phyloP scores from a whole-genome alignment of 2,113 vertebrate genomes.

The Pangasianodon gigas region DNA sequence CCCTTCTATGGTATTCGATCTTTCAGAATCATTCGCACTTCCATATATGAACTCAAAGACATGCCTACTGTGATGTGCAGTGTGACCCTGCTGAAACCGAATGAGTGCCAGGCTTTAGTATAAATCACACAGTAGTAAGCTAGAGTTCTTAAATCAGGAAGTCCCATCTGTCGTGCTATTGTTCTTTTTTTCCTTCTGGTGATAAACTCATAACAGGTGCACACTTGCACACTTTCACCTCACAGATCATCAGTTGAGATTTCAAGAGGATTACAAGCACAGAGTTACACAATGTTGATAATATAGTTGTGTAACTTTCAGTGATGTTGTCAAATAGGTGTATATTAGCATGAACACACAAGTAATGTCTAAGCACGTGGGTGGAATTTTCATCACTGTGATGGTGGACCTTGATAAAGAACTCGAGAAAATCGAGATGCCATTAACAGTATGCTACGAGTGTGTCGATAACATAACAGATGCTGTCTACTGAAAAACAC shows the following conservation, averaged over 20 bases:
- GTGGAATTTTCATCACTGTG: background rate
- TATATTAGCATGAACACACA: background rate
- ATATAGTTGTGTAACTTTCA: background rate
- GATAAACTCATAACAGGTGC: background rate
- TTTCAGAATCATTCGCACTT: background rate
- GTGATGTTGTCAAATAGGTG: background rate
- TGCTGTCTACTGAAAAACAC: background rate
- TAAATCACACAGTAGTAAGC: background rate
- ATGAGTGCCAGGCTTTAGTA: background rate
- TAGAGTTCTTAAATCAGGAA: background rate
- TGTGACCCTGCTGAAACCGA: background rate
- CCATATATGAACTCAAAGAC: background rate
- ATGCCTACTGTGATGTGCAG: background rate
- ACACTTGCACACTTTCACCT: background rate
- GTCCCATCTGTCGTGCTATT: background rate
- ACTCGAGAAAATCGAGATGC: background rate
- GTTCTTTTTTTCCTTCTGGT: background rate
- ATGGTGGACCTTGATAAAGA: background rate
- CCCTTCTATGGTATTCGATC: too few relatives aligned
- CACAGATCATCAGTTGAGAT: background rate
- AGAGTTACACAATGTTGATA: background rate
- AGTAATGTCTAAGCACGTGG: background rate
- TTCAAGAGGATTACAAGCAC: background rate
- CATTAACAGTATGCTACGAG: background rate
- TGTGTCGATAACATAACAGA: background rate